Evolutionary conservation across 2,888 invertebrate species (phyloP), one percentile per base, ranked within the genome.

Genomic region (Cloeon dipterum): DNA sequence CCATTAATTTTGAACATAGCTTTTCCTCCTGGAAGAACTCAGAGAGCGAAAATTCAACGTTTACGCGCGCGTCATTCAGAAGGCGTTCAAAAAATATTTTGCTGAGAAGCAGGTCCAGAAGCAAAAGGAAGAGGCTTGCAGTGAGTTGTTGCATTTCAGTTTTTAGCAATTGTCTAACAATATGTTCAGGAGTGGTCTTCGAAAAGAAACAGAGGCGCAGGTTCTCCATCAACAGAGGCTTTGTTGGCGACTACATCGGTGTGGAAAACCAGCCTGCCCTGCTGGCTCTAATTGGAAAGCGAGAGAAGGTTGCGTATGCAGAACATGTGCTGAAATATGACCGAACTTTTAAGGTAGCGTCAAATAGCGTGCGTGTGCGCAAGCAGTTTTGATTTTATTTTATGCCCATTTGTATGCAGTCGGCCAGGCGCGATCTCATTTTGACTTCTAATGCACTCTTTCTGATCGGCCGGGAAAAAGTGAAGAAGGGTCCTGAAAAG

Each of bases 221-320:
- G 5, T 62, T 57, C 47, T 72, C 71, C 42, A 46, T 74, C 17
- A 71, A 73, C 51, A 56, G 74, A 40, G 67, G 68, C 50, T 74
- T 71, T 53, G 63, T 67, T 26, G 71, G 71, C 5, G 74, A 74
- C 51, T 74, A 74, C 51, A 68, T 74, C 42, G 73, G 72, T 2
- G 47, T 74, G 45, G 72, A 73, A 39, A 57, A 65, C 42, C 59
- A 62, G 41, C 68, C 70, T 5, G 62, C 60, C 11, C 51, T 70
- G 19, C 57, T 59, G 41, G 59, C 59, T 34, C 51, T 74, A 20
- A 59, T 70, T 26, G 70, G 69, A 18, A 63, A 66, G 45, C 53
- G 70, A 32, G 73, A 74, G 46, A 62, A 68, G 44, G 62, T 72
- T n/a, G 60, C 66, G 41, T 74, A 70, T 54, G 70, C 72, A 20